A percentile compares a stretch with the other conserved stretches of the same genome.
Evolutionary conservation across 2,113 vertebrate genomes (phyloP).

Genomic region (Myocastor coypus): DNA sequence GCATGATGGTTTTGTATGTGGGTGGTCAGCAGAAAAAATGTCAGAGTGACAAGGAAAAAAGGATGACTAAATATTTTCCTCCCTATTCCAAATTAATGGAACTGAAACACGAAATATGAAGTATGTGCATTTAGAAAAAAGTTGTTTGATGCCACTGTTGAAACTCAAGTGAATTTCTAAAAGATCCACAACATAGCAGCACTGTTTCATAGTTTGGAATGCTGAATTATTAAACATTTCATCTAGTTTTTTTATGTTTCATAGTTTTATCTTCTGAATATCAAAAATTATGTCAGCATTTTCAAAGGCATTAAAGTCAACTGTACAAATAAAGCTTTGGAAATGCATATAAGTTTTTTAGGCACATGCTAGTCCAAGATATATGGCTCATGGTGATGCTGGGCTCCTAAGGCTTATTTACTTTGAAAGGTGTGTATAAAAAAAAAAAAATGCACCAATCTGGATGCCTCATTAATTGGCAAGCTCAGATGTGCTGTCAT

Average conservation of each 20-base stretch:
- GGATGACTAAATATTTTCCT: not conserved
- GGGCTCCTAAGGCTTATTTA: not conserved
- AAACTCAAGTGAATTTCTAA: not conserved
- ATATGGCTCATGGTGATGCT: not conserved
- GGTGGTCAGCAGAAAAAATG: not conserved
- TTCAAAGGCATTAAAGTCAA: slow-evolving; percentile 48
- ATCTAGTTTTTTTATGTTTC: not conserved
- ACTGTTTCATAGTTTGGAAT: slow-evolving; percentile 29
- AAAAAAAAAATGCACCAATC: not conserved
- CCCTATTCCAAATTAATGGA: slow-evolving; percentile 24
- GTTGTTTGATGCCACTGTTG: not conserved
- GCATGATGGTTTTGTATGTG: not conserved
- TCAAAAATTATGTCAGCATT: slow-evolving; percentile 36
- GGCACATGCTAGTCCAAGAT: not conserved
- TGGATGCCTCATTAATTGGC: slow-evolving; percentile 26
- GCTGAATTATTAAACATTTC: slow-evolving; percentile 6
- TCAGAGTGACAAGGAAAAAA: not conserved
- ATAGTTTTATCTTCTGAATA: slow-evolving; percentile 32
- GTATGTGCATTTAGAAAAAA: slow-evolving; percentile 10
- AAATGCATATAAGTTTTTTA: not conserved
- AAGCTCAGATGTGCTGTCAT: not conserved
- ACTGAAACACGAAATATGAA: slow-evolving; percentile 30
- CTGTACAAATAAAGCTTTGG: not conserved
- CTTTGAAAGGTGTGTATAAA: not conserved
- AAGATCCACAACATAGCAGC: not conserved